A percentile compares a stretch with the other conserved stretches of the same genome.
Conservation (phyloP, 1,140 invertebrate species). For the Leptopilina boulardi region DNA sequence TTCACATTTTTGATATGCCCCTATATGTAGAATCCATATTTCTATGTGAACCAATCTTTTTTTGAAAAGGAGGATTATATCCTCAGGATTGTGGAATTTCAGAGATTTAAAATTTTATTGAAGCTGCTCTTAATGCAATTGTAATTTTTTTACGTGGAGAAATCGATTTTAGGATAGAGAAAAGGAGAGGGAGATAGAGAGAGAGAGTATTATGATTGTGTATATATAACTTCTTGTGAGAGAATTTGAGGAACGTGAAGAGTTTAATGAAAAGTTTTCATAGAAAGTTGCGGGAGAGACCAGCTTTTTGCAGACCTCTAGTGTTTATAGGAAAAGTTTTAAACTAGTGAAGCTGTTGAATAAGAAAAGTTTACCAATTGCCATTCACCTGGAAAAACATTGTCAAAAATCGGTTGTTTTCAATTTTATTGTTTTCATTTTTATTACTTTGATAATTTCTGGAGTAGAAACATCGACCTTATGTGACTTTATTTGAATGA, state of each 20-base stretch:
- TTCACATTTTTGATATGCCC: too few species aligned
- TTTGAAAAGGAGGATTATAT: not conserved
- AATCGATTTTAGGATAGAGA: not conserved
- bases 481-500: too few species aligned
- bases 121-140: not conserved
- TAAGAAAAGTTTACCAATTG: conserved; percentile 24
- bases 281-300: conserved; percentile 15
- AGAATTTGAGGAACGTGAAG: conserved; percentile 23
- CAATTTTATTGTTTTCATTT: not conserved
- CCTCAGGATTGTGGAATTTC: not conserved
- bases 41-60: not conserved
- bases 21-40: too few species aligned
- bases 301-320: not conserved
- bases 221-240: not conserved
- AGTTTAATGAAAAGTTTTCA: conserved; percentile 30
- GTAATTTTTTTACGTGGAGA: not conserved
- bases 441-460: not conserved
- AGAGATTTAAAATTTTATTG: not conserved
- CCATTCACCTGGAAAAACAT: conserved; percentile 1
- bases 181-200: too few species aligned
- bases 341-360: conserved; percentile 21
- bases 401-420: not conserved
- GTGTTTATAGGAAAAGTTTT: conserved; percentile 30
- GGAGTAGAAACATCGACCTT: too few species aligned
- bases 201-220: too few species aligned